These are phyloP conservation scores for Nephila pilipes DNA, from an alignment of 1,140 invertebrate genomes.

Conservation along the genomic window DNA sequence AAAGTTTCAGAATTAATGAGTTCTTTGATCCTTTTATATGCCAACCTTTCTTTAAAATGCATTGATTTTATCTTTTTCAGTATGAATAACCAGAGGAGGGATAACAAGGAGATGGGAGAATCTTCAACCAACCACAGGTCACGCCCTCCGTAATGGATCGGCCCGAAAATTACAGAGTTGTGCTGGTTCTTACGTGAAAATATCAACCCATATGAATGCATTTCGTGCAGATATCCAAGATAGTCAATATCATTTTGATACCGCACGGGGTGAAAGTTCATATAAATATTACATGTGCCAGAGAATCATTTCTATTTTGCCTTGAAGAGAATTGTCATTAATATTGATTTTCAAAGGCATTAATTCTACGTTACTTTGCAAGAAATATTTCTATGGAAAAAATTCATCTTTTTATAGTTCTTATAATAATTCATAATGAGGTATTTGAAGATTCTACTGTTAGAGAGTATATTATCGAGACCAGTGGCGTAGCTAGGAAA, in stretches of 20 bases:
- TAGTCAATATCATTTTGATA: neutral
- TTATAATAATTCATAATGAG: neutral
- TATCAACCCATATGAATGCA: neutral
- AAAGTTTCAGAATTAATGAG: too few relatives aligned
- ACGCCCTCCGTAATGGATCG: neutral
- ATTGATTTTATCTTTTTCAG: neutral
- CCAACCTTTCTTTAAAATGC: neutral
- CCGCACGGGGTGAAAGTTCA: neutral
- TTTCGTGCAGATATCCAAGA: neutral
- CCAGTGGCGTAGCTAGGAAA: too few relatives aligned
- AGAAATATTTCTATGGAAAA: neutral
- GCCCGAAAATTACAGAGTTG: conserved; percentile 8
- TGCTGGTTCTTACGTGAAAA: neutral
- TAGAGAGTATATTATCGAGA: too few relatives aligned
- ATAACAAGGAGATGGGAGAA: neutral
- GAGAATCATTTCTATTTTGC: neutral
- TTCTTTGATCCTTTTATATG: neutral
- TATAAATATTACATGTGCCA: neutral
- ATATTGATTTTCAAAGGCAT: neutral
- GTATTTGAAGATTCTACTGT: too few relatives aligned
- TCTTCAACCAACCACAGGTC: conserved; percentile 1
- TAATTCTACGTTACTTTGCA: neutral
- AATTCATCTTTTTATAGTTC: neutral
- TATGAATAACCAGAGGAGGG: neutral
- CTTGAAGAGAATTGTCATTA: neutral